A percentile compares a stretch with the other conserved stretches of the same genome.
These are phyloP conservation scores for Lindbergichthys nudifrons DNA, from an alignment of 2,797 vertebrate species.

Conservation along the genomic window DNA sequence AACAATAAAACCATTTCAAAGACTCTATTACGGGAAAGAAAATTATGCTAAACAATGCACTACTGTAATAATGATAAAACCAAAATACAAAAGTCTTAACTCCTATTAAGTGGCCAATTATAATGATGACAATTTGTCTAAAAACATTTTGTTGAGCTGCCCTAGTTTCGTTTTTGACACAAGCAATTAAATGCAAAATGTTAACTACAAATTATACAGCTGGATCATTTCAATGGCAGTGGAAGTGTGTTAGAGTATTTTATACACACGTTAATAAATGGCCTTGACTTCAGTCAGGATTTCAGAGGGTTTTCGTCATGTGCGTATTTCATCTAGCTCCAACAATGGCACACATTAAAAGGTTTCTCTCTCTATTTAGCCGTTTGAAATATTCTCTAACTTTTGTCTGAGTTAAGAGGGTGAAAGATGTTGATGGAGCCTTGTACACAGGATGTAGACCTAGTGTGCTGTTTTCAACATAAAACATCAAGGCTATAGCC, in stretches of 20 bases:
- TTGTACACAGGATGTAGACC: neutral
- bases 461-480: neutral
- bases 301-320: constrained; percentile 72
- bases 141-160: constrained; percentile 42
- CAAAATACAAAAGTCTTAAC: constrained; percentile 15
- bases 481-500: constrained; percentile 11
- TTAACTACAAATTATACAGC: constrained; percentile 41
- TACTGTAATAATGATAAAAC: neutral
- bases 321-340: constrained; percentile 45
- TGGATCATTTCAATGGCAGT: constrained; percentile 43
- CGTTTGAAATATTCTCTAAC: constrained; percentile 46
- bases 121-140: constrained; percentile 34
- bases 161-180: constrained; percentile 54
- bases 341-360: constrained; percentile 66
- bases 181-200: constrained; percentile 62
- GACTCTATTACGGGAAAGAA: neutral
- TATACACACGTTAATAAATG: constrained; percentile 55
- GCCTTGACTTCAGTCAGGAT: constrained; percentile 57
- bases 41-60: constrained; percentile 1
- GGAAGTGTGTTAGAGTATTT: constrained; percentile 46
- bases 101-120: constrained; percentile 33
- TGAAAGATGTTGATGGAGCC: constrained; percentile 17
- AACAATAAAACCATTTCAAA: constrained; percentile 2
- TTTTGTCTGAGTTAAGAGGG: constrained; percentile 45
- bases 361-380: constrained; percentile 30